These are phyloP conservation scores for Rhopalosiphum maidis DNA, from an alignment of 1,140 invertebrate species.

Conservation along the genomic window DNA sequence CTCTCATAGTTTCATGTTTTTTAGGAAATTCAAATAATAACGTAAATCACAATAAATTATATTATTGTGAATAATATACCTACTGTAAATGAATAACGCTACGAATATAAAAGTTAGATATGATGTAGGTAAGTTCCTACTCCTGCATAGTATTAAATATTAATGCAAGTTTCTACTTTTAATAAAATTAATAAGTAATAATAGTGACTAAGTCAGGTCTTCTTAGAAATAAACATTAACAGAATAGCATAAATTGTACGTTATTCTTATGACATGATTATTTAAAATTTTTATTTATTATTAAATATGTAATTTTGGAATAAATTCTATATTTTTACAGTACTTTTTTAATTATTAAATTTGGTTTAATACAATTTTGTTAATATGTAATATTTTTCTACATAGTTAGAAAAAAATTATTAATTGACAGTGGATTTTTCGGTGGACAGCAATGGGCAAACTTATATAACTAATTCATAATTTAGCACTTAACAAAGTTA, in stretches of 20 bases:
- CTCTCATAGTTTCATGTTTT: not conserved
- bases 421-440: not conserved
- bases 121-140: too few relatives aligned
- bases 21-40: not conserved
- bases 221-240: not conserved
- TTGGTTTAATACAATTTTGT: not conserved
- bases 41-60: not conserved
- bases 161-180: not conserved
- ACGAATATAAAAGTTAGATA: too few relatives aligned
- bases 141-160: too few relatives aligned
- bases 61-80: too few relatives aligned
- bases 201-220: not conserved
- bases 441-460: not conserved
- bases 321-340: not conserved
- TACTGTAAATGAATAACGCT: too few relatives aligned
- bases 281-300: not conserved
- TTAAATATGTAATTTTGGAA: not conserved
- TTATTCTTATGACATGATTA: not conserved
- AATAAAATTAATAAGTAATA: not conserved
- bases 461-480: not conserved
- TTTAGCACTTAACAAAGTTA: too few relatives aligned
- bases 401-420: too few relatives aligned
- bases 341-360: not conserved
- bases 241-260: not conserved
- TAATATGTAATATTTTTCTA: too few relatives aligned